Base-by-base conservation (phyloP, 1,140 invertebrate species). In the Scaptomyza pallida region DNA sequence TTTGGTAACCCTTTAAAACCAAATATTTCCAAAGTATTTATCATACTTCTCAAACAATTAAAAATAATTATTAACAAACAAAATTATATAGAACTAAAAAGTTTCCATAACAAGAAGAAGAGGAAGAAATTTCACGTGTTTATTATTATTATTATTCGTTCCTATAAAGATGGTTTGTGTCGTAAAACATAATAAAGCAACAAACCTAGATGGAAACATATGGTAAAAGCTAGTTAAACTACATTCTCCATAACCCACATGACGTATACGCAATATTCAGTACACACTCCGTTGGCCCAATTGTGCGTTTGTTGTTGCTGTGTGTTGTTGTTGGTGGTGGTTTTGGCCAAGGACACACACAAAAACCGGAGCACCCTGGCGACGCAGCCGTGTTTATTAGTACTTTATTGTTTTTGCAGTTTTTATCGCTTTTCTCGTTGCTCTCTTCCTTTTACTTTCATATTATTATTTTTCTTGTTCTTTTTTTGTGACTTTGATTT, bases 351-450 rank as follows among this genome's bases (percentile, higher is more conserved):
- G 81, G 80, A 54, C 80, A 85, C 74, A 47, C 21, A 3, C n/a
- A n/a, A n/a, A n/a, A n/a, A 30, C 2, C 1, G 8, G 43, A 79
- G 80, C 72, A 72, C 69, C 80, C 76, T 76, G 72, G 76, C 76
- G 76, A 67, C 80, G 80, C 60, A 65, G 57, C 67, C 72, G 72
- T 83, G 60, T 57, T 76, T 76, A 57, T 76, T 76, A 70, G 62
- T 63, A 19, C 35, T 30, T 55, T 55, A 55, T 55, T 43, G 35
- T 54, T 83, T 35, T 47, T 59, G 23, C 37, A 33, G 26, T 47
- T 59, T 65, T 56, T 48, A 57, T 57, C 19, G 78, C 59, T 74
- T 55, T 69, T 76, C 69, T 69, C 62, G n/a, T n/a, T n/a, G n/a
- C 77, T 50, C 17, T 19, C 30, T 37, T 70, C 37, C 30, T 71